Base-by-base conservation (phyloP, 2,797 vertebrate species). In the Smutsia temminckii region DNA sequence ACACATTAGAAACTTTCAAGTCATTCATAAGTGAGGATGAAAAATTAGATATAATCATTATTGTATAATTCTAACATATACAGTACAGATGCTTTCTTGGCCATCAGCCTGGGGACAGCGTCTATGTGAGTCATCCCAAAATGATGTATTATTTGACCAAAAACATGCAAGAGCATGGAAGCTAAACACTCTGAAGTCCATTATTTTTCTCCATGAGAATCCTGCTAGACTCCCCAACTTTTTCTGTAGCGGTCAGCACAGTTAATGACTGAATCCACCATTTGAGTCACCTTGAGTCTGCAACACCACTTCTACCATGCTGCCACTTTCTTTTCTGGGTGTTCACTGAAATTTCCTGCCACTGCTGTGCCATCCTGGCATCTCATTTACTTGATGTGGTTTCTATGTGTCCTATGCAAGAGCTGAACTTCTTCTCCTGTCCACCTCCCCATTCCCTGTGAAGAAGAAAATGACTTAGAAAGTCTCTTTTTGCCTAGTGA, bases 21-120 rank as follows among this genome's bases (percentile, higher is more conserved):
- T 29, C 79, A 71, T 66, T 93, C 20, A 77, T 18, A 78, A 14
- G 7, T 37, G 34, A 46, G 5, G 34, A 74, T 87, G n/a, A 95
- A 77, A 78, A 88, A 81, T 85, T 88, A 87, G 55, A 92, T 78
- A 61, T 29, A 92, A 81, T 95, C 88, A 86, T 86, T 84, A 79
- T 66, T 92, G 64, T 32, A n/a, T 20, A 83, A 59, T n/a, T 85
- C 57, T 94, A 94, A 90, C 40, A 64, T 72, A 29, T 18, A 75
- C 32, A 95, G 32, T 85, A 85, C n/a, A 93, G 64, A 88, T 95
- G 18, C 27, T 91, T 91, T 81, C 66, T 95, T 96, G 88, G 85
- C 88, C 64, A 49, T 69, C 63, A 61, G 18, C 51, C 80, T 85
- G 5, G 57, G 13, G 29, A 92, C 1, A 6, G 74, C 80, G 46